Percentiles rank a stretch among this genome's conserved stretches.
phyloP scores from a whole-genome alignment of 37 sponge, comb jelly and placozoan genomes.

The Hexactinellida sp. region DNA sequence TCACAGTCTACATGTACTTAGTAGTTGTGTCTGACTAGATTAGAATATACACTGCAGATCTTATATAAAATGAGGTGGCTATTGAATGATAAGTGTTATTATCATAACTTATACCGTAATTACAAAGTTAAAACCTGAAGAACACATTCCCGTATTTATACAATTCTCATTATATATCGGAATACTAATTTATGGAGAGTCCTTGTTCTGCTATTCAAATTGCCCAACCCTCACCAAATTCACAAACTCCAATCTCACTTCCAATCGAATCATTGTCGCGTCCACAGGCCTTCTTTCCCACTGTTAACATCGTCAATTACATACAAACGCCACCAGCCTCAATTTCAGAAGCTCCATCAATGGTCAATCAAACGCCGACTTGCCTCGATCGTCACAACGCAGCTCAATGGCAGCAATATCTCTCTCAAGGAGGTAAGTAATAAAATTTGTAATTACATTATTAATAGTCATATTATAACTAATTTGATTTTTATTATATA shows the following conservation, averaged over 20 bases:
- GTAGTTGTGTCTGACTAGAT: not conserved
- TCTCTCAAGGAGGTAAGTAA: not conserved
- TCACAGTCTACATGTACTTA: not conserved
- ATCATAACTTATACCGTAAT: conserved; percentile 8
- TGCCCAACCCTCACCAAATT: not conserved
- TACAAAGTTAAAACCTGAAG: not conserved
- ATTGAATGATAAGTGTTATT: not conserved
- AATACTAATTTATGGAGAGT: not conserved
- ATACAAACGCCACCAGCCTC: not conserved
- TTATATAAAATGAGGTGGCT: not conserved
- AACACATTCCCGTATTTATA: no score
- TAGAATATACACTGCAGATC: not conserved
- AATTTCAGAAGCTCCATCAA: not conserved
- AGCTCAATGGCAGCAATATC: not conserved
- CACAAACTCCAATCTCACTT: not conserved
- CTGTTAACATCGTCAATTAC: conserved; percentile 13
- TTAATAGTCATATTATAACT: no score
- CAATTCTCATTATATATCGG: no score
- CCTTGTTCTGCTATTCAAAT: not conserved
- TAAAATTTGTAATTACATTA: no score
- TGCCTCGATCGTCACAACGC: not conserved
- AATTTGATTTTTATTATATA: no score
- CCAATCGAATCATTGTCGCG: not conserved
- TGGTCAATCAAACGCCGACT: not conserved
- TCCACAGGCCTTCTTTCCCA: not conserved